Conservation (phyloP, 2,113 vertebrate species). For the Dissostichus mawsoni region DNA sequence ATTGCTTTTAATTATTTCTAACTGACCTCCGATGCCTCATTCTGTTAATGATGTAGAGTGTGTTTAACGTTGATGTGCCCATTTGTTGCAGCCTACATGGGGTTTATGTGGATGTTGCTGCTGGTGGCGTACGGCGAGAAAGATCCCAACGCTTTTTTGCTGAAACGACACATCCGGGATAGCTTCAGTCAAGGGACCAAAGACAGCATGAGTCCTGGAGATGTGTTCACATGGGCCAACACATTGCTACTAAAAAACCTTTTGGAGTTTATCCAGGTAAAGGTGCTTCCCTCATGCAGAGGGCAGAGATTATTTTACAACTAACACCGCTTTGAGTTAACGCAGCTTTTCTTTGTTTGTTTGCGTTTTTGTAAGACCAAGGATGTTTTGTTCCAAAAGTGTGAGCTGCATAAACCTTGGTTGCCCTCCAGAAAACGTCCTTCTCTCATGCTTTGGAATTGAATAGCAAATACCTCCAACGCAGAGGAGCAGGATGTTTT, state of each 20-base stretch:
- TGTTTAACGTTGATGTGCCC: not conserved
- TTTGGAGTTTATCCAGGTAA: slow-evolving; percentile 88
- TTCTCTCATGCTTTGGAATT: not conserved
- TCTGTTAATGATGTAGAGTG: not conserved
- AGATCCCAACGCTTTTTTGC: slow-evolving; percentile 90
- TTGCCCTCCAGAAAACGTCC: not conserved
- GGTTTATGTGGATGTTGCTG: slow-evolving; percentile 93
- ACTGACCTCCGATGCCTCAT: not conserved
- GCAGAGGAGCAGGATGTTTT: not conserved
- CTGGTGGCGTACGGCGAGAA: slow-evolving; percentile 91
- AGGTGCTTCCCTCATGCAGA: fast-evolving
- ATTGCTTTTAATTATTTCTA: not conserved
- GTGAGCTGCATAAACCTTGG: not conserved
- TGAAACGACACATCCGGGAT: slow-evolving; percentile 89
- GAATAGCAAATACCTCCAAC: not conserved
- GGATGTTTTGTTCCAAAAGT: not conserved
- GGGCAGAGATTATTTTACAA: not conserved
- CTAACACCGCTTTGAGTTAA: not conserved
- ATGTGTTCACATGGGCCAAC: slow-evolving; percentile 90
- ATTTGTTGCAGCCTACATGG: slow-evolving; percentile 84
- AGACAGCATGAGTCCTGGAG: slow-evolving; percentile 78
- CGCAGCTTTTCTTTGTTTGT: not conserved
- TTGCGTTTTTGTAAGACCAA: not conserved
- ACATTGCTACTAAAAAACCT: slow-evolving; percentile 87
- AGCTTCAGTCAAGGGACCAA: slow-evolving; percentile 84